Evolutionary conservation across 2,113 vertebrate genomes (phyloP).

Genomic region (Paraplagusia blochii): DNA sequence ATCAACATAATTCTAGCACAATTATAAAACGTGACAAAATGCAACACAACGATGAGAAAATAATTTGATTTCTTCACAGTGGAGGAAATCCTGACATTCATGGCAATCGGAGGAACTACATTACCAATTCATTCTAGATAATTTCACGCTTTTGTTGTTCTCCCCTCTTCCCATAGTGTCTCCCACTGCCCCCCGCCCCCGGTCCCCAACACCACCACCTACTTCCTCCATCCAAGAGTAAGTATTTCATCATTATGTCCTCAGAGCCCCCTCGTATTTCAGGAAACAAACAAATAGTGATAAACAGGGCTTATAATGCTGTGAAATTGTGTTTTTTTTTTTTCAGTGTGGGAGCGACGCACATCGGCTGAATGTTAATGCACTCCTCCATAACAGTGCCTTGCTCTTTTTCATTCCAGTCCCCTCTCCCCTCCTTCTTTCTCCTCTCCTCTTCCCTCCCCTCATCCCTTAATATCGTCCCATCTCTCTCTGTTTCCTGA

Average conservation of each 20-base stretch:
- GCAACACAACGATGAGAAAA: not conserved
- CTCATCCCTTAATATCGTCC: slow-evolving; percentile 27
- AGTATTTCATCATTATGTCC: slow-evolving; percentile 43
- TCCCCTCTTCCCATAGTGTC: not conserved
- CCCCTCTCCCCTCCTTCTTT: slow-evolving; percentile 13
- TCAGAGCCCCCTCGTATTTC: slow-evolving; percentile 24
- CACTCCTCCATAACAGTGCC: slow-evolving; percentile 42
- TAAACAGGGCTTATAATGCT: slow-evolving; percentile 53
- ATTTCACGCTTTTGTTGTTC: slow-evolving; percentile 9
- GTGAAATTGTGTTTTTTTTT: slow-evolving; percentile 49
- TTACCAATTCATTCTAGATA: not conserved
- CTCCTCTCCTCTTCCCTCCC: slow-evolving; percentile 3
- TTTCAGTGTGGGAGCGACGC: slow-evolving; percentile 28
- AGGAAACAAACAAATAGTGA: slow-evolving; percentile 56
- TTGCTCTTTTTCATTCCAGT: slow-evolving; percentile 41
- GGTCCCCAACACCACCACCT: not conserved
- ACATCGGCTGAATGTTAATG: slow-evolving; percentile 54
- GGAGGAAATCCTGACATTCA: not conserved
- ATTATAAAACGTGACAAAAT: not conserved
- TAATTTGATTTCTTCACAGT: not conserved
- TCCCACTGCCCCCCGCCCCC: too few species aligned
- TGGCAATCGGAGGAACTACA: not conserved
- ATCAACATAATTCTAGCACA: not conserved
- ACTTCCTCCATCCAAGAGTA: slow-evolving; percentile 21
- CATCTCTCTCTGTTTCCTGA: slow-evolving; percentile 16